Conservation (phyloP, 2,888 invertebrate species). For the Epirrhoe alternata region DNA sequence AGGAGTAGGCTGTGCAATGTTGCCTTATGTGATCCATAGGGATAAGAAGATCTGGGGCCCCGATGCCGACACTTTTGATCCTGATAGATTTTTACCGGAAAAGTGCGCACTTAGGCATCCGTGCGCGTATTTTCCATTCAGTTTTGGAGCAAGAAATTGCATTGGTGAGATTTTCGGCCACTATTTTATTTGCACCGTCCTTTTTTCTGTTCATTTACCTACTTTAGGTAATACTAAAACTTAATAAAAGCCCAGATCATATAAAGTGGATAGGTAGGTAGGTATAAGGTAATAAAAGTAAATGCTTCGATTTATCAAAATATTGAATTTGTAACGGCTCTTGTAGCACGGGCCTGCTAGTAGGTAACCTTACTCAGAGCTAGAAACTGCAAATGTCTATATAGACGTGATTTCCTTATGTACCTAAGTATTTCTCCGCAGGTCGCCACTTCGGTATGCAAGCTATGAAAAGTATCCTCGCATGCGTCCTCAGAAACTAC, state of each 20-base stretch:
- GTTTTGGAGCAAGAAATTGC: constrained; percentile 78
- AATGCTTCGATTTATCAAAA: no score
- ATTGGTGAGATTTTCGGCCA: constrained; percentile 63
- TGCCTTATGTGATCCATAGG: constrained; percentile 75
- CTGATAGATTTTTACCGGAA: constrained; percentile 85
- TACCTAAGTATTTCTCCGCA: constrained; percentile 49
- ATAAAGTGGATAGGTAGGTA: no score
- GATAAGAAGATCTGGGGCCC: constrained; percentile 83
- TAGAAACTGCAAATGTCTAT: no score
- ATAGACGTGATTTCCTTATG: no score
- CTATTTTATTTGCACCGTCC: no score
- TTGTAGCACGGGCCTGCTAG: no score
- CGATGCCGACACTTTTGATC: constrained; percentile 84
- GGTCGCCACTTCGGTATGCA: constrained; percentile 74
- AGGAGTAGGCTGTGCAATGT: constrained; percentile 73
- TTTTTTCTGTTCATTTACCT: not conserved
- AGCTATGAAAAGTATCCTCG: constrained; percentile 69
- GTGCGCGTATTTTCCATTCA: constrained; percentile 78
- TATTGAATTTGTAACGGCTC: no score
- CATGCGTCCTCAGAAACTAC: constrained; percentile 62
- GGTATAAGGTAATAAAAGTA: no score
- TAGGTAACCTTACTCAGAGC: no score
- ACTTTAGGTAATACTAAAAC: no score
- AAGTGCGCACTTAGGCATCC: constrained; percentile 70
- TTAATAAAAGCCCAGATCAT: no score